These are phyloP conservation scores for Ricordea florida DNA, from an alignment of 92 coral and sea anemone genomes.

Conservation along the genomic window DNA sequence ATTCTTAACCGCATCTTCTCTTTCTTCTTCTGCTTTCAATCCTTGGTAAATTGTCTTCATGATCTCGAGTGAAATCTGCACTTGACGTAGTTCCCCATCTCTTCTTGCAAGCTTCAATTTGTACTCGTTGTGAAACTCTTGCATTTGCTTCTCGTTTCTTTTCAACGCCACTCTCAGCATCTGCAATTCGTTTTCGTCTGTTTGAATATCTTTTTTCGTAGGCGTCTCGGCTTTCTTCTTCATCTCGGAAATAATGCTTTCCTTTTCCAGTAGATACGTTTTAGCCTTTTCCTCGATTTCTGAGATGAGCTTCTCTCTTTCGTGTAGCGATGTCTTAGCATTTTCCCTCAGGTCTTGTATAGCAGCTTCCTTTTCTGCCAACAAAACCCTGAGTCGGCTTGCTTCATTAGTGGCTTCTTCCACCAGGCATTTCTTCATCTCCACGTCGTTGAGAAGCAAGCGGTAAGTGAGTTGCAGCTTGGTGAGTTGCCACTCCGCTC, in stretches of 20 bases:
- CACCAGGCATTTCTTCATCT: conserved; percentile 16
- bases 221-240: background rate
- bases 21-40: conserved; percentile 67
- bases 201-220: background rate
- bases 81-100: conserved; percentile 48
- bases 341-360: conserved; percentile 15
- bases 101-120: conserved; percentile 39
- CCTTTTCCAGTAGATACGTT: conserved; percentile 9
- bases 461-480: conserved; percentile 32
- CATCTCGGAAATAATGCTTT: conserved; percentile 3
- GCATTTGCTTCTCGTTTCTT: conserved; percentile 59
- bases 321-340: background rate
- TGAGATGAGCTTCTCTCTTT: background rate
- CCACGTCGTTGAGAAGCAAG: conserved; percentile 12
- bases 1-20: conserved; percentile 60
- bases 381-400: background rate
- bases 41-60: conserved; percentile 65
- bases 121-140: conserved; percentile 37
- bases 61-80: conserved; percentile 54
- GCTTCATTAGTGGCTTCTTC: conserved; percentile 21
- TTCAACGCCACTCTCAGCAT: conserved; percentile 29
- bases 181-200: conserved; percentile 51
- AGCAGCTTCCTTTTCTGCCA: conserved; percentile 11
- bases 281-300: conserved; percentile 17
- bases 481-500: conserved; percentile 18